Evolutionary conservation across 1,140 invertebrate genomes (phyloP), one percentile per base, ranked within the genome.

Genomic region (Meloidogyne floridensis): DNA sequence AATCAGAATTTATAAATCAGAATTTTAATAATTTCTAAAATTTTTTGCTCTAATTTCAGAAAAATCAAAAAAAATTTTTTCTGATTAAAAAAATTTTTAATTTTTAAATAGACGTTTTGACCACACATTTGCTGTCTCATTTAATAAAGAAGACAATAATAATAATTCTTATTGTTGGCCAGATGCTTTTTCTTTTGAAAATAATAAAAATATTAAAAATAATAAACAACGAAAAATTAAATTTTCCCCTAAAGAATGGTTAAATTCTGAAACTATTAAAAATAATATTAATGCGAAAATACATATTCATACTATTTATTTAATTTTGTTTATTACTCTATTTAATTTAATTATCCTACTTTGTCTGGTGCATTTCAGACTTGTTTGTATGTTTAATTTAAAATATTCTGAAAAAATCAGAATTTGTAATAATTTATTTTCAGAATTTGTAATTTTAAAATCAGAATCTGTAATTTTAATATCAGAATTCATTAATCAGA

Each of bases 281-380:
- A 65, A 65, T 65, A 65, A 65, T 65, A 32, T 32, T 32, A 65
- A 65, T 65, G n/a, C 6, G 7, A 74, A 54, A 74, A 18, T 54
- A 54, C 72, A 74, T 54, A 18, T 74, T 18, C 11, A 54, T 18
- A 74, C 72, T 8, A 4, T 74, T 47, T 74, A 74, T 54, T 74
- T 74, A 54, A 74, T 74, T 54, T 18, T 74, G 7, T 20, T 4
- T 54, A 54, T 74, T 5, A 18, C 8, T 32, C 6, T 74, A 6
- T 6, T 54, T n/a, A 74, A 74, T 54, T 54, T 74, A 54, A 54
- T 74, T 18, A 5, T 74, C 8, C 1, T 74, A 1, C 72, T 74
- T 18, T 74, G 13, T 18, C 13, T 74, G n/a, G 18, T 74, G 7
- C 72, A 74, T 54, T 74, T 74, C n/a, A 20, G 18, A 32, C n/a